phyloP scores from a whole-genome alignment of 2,888 invertebrate species.

The Tetragnatha montana region DNA sequence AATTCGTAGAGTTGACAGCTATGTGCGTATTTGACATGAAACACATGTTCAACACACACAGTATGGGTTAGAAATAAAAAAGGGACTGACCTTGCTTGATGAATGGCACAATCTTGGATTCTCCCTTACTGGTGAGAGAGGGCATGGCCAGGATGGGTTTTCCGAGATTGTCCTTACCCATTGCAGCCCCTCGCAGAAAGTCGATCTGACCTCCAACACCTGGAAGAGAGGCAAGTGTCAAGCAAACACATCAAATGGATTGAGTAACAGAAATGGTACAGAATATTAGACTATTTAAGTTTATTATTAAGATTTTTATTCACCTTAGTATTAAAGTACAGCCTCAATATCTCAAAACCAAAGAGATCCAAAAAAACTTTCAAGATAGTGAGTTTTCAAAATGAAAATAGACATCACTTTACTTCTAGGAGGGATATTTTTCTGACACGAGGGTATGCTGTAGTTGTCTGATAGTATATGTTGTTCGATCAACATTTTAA shows the following conservation, averaged over 20 bases:
- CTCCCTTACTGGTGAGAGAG: slow-evolving; percentile 86
- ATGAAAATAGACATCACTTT: too few relatives aligned
- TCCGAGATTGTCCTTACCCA: slow-evolving; percentile 88
- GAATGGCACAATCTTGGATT: slow-evolving; percentile 88
- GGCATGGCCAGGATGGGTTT: slow-evolving; percentile 94
- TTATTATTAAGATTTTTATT: neutral
- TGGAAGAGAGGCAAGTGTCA: slow-evolving; percentile 71
- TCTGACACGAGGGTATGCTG: too few relatives aligned
- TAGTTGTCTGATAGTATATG: too few relatives aligned
- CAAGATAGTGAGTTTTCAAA: too few relatives aligned
- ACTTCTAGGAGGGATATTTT: too few relatives aligned
- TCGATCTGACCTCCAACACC: slow-evolving; percentile 97
- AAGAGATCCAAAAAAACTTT: too few relatives aligned
- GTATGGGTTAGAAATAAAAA: neutral
- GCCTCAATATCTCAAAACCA: too few relatives aligned
- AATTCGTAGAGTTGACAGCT: too few relatives aligned
- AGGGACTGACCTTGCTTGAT: slow-evolving; percentile 83
- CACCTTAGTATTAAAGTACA: too few relatives aligned
- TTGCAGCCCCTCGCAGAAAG: slow-evolving; percentile 93
- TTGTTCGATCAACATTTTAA: too few relatives aligned
- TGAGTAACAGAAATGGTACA: neutral
- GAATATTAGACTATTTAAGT: neutral
- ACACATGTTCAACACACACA: too few relatives aligned
- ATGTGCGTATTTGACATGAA: too few relatives aligned
- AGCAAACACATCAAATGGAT: neutral